Evolutionary conservation across 2,888 invertebrate species (phyloP), one percentile per base, ranked within the genome.

Genomic region (Tupiocoris notatus): DNA sequence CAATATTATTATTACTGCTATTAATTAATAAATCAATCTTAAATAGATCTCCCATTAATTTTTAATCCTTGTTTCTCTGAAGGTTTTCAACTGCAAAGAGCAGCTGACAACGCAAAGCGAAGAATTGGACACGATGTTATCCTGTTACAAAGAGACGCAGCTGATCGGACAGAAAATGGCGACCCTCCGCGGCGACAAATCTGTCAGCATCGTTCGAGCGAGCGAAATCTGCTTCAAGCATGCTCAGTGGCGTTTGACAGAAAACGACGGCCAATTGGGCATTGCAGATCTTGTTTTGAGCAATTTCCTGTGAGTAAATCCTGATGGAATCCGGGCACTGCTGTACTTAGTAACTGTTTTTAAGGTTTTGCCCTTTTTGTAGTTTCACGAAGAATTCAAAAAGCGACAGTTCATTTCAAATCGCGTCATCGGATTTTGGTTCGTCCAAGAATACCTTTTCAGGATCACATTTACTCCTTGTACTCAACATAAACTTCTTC

Each of bases 221-320:
- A 93, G 93, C 81, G 95, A 98, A 86, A 98, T 99, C 82, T 98
- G 96, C 85, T 99, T 99, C 85, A 97, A 98, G 85, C 94, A 96
- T 82, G 98, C 98, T 2, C 93, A 96, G 82, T 99, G 99, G 99
- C 86, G 98, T 57, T 88, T 99, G 80, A 99, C 98, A 0, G 98
- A 99, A 84, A 92, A 93, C 0, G 98, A 99, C 85, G 99, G 99
- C 0, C 98, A 98, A 85, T 90, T 98, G 74, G 98, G 98, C 77
- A 95, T 99, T 79, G 95, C 98, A 0, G 98, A 99, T 86, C 88
- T 98, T 77, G 92, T 96, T 76, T 89, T 99, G 1, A 93, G 95
- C 76, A 98, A 97, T 84, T 99, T 99, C 85, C 86, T 98, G 88
- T 96, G 83, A 86, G 88, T 84, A 39, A n/a, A n/a, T n/a, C n/a